Evolutionary conservation across 2,888 invertebrate species (phyloP).

Genomic region (Lamproptera curius): DNA sequence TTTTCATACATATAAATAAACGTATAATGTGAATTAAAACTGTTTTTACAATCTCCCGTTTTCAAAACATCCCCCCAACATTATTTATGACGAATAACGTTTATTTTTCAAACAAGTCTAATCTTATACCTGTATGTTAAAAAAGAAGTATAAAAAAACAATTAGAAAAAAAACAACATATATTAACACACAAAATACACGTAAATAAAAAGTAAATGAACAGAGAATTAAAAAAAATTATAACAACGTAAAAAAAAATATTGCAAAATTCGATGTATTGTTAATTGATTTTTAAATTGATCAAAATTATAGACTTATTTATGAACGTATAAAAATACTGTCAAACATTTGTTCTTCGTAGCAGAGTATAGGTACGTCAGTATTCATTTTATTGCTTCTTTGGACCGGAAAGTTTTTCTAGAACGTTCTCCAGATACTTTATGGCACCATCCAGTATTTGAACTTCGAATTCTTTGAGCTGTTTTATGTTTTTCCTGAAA

Average conservation of each 20-base stretch:
- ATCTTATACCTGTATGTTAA: too few relatives aligned
- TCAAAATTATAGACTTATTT: slow-evolving; percentile 2
- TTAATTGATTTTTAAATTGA: slow-evolving; percentile 4
- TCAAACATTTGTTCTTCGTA: slow-evolving; percentile 30
- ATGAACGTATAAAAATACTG: slow-evolving; percentile 23
- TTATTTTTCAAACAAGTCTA: too few relatives aligned
- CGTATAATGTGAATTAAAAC: too few relatives aligned
- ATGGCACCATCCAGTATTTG: slow-evolving; percentile 66
- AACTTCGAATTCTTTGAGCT: slow-evolving; percentile 67
- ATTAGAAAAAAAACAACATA: slow-evolving; percentile 8
- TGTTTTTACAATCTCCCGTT: too few relatives aligned
- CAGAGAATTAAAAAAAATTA: slow-evolving; percentile 5
- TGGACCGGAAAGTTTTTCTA: slow-evolving; percentile 46
- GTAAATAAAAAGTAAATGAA: slow-evolving; percentile 7
- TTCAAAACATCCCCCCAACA: too few relatives aligned
- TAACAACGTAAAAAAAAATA: slow-evolving; percentile 25
- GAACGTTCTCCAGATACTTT: slow-evolving; percentile 46
- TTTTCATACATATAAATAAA: too few relatives aligned
- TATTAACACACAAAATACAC: slow-evolving; percentile 17
- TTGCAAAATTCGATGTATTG: slow-evolving; percentile 24
- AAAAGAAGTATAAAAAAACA: too few relatives aligned
- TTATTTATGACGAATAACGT: too few relatives aligned
- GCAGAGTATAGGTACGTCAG: slow-evolving; percentile 28
- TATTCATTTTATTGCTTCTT: slow-evolving; percentile 22
- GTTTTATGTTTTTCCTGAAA: slow-evolving; percentile 60